Base-by-base conservation (phyloP, 2,888 invertebrate genomes). In the Cyclophora albipunctata region DNA sequence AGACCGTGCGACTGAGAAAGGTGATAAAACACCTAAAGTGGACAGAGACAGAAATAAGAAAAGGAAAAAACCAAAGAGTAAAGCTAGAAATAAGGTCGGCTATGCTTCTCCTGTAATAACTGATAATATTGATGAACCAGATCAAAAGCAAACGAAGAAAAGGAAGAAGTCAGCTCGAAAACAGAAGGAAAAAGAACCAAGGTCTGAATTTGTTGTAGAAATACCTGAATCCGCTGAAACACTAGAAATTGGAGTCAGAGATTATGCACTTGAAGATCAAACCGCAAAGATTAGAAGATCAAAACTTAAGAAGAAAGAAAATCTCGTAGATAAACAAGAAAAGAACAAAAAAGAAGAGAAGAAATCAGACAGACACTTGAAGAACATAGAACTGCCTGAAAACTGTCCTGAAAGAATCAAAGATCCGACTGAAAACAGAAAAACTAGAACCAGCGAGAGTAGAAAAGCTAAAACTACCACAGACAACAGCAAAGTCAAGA, bases 361-460 rank as follows among this genome's bases (percentile, higher is more conserved):
- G 4, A 37, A 42, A 7, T 46, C 45, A 7, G 49, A 50, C 1
- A 52, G 42, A 6, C 35, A 35, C 5, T 54, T 35, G 42, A 51
- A 59, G 54, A 40, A 37, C 34, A 50, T 44, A 41, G 55, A 58
- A 47, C 48, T 49, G n/a, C 45, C 59, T 3, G 52, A 53, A 54
- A 63, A 66, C 34, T 60, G 66, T 37, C 37, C 37, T 2, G 54
- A 46, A 6, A 52, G 66, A 4, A 49, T 58, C 33, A 49, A 53
- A 56, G 59, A 60, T 41, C 57, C 63, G n/a, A 47, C 50, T 40
- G 56, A 53, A 47, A 69, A 64, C 63, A 34, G 58, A 53, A 34
- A 57, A 69, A 46, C 69, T 63, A 5, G 66, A 44, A 20, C 20
- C 20, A 20, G 20, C 20, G 20, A 20, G 20, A 20, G 20, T 20